Evolutionary conservation across 1,140 invertebrate genomes (phyloP), one percentile per base, ranked within the genome.

Genomic region (Drosophila tani): DNA sequence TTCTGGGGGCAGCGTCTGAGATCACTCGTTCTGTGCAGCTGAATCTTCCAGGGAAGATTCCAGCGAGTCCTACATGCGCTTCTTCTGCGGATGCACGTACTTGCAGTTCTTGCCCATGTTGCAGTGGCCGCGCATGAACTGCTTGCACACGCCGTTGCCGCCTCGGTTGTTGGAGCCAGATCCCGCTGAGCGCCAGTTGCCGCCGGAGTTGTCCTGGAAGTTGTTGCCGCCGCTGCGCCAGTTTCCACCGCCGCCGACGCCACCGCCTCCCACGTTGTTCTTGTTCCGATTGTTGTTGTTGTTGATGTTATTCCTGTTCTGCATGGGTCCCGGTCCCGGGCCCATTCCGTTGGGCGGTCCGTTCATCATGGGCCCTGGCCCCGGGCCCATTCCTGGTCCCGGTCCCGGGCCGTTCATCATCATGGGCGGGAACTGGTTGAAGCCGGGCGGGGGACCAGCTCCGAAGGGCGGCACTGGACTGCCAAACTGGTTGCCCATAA

Each of bases 111-210:
- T 96, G 19, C 96, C 95, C 82, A 96, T 94, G 59, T 96, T 93
- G 93, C 96, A 97, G 67, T 95, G 96, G 2, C 96, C 96, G 82
- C 96, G 95, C 83, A 95, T 95, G 82, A 97, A 96, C 82, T 96
- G 96, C 85, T 96, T 95, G 91, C 96, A 97, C 14, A 96, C 84
- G 58, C 95, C 94, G 3, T 93, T 93, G 46, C 93, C 94, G 29
- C 82, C 82, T 49, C 82, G 77, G 47, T 85, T 85, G 66, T 82
- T 85, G 74, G 82, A 63, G 49, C 88, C 91, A 75, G 83, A 79
- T 45, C 85, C 85, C 43, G 85, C 85, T 82, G 85, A 76, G 47
- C 90, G 77, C 91, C 91, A 92, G 81, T 90, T 91, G 59, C 90
- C 88, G 27, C 91, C 90, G 27, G 81, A 84, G 56, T 87, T 84